These are phyloP conservation scores for Pelmatolapia mariae DNA, from an alignment of 2,113 vertebrate species.

Conservation along the genomic window DNA sequence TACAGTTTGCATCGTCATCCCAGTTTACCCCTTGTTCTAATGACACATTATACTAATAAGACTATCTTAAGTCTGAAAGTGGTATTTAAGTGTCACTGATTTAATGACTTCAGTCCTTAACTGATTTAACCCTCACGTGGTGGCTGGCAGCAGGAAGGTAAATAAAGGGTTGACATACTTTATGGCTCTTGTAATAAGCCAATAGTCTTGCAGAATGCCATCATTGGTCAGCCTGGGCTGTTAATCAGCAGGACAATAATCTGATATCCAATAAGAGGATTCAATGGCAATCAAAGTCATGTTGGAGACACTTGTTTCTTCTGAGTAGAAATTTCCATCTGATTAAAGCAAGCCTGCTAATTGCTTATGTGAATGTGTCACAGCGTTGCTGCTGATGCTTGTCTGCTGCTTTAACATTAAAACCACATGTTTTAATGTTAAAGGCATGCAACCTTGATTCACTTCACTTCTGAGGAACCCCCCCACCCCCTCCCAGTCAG, in stretches of 20 bases:
- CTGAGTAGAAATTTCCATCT: neutral
- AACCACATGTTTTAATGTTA: neutral
- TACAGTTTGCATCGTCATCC: neutral
- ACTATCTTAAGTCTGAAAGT: neutral
- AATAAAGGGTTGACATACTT: neutral
- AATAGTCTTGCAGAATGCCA: neutral
- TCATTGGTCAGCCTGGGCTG: neutral
- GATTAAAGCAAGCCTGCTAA: neutral
- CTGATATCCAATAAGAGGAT: constrained; percentile 36
- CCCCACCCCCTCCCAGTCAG: neutral
- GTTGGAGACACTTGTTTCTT: neutral
- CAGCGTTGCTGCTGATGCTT: neutral
- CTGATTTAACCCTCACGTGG: neutral
- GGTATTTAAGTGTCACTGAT: constrained; percentile 3
- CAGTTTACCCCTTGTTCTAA: neutral
- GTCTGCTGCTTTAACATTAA: neutral
- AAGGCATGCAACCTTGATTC: neutral
- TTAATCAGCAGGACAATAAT: constrained; percentile 28
- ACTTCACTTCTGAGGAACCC: neutral
- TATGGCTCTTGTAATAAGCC: neutral
- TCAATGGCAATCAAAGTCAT: neutral
- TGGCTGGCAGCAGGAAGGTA: neutral
- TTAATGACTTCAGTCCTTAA: constrained; percentile 1
- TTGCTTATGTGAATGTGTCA: neutral
- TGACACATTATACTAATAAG: neutral